These are phyloP conservation scores for Darevskia mixta DNA, from an alignment of 2,797 vertebrate species.

Conservation along the genomic window DNA sequence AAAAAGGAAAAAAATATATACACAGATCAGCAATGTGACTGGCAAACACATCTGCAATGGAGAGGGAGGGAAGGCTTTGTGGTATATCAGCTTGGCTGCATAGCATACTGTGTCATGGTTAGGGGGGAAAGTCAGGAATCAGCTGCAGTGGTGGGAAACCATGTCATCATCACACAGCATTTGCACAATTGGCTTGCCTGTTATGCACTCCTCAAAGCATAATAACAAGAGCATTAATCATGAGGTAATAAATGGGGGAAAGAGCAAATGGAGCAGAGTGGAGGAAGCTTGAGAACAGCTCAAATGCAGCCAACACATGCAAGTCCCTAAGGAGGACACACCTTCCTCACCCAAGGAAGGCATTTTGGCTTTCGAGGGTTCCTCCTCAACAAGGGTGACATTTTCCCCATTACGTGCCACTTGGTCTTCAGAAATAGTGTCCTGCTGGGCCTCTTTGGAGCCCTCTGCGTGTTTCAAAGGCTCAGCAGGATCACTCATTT, in stretches of 20 bases:
- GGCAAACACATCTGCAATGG: conserved; percentile 86
- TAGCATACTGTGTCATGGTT: conserved; percentile 80
- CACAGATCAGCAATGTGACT: conserved; percentile 93
- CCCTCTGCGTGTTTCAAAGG: conserved; percentile 83
- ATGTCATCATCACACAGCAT: conserved; percentile 72
- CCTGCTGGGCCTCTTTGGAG: conserved; percentile 82
- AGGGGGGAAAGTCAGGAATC: conserved; percentile 69
- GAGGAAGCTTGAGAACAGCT: conserved; percentile 68
- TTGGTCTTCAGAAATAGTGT: conserved; percentile 82
- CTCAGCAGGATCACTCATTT: conserved; percentile 84
- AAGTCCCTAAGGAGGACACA: conserved; percentile 88
- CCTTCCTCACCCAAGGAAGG: conserved; percentile 86
- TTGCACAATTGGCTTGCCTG: conserved; percentile 61
- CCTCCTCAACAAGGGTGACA: conserved; percentile 80
- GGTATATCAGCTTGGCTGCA: conserved; percentile 78
- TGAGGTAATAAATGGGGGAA: conserved; percentile 65
- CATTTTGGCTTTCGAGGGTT: conserved; percentile 71
- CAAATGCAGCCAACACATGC: conserved; percentile 85
- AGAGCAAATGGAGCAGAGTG: conserved; percentile 71
- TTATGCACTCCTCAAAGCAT: conserved; percentile 71
- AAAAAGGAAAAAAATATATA: conserved; percentile 75
- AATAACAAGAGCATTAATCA: conserved; percentile 71
- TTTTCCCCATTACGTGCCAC: conserved; percentile 83
- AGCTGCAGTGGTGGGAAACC: conserved; percentile 74
- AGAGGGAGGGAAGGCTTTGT: conserved; percentile 70